These are phyloP conservation scores for Catharus minimus DNA, from an alignment of 2,113 vertebrate species.

Conservation along the genomic window DNA sequence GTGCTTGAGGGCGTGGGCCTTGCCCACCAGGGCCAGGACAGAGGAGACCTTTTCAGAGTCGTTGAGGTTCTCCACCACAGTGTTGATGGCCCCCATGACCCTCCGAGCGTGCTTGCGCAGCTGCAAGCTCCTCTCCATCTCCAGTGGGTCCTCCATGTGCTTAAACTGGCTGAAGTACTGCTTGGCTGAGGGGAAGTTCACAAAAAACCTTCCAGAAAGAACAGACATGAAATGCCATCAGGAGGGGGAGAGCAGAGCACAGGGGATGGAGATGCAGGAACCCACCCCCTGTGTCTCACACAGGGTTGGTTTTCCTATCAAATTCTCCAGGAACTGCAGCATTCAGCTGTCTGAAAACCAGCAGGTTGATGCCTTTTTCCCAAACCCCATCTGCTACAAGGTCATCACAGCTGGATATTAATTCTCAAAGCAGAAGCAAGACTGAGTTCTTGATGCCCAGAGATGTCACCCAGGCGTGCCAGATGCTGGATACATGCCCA, in stretches of 20 bases:
- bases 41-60: constrained; percentile 92
- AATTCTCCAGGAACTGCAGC: background rate
- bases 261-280: background rate
- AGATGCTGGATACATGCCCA: background rate
- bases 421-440: background rate
- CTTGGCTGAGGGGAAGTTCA: constrained; percentile 95
- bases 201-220: constrained; percentile 85
- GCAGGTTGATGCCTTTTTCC: background rate
- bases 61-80: constrained; percentile 90
- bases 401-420: background rate
- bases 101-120: constrained; percentile 89
- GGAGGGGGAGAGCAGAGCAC: background rate
- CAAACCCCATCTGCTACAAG: background rate
- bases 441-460: background rate
- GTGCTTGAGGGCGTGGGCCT: constrained; percentile 93
- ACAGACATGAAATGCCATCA: background rate
- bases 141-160: constrained; percentile 78
- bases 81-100: constrained; percentile 84
- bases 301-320: background rate
- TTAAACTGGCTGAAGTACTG: constrained; percentile 97
- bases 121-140: constrained; percentile 81
- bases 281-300: rapidly evolving
- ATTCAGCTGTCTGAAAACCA: background rate
- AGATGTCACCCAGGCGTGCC: background rate
- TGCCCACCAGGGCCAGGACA: constrained; percentile 89